A percentile compares a stretch with the other conserved stretches of the same genome.
These are phyloP conservation scores for Laticauda colubrina DNA, from an alignment of 2,113 vertebrate species.

Conservation along the genomic window DNA sequence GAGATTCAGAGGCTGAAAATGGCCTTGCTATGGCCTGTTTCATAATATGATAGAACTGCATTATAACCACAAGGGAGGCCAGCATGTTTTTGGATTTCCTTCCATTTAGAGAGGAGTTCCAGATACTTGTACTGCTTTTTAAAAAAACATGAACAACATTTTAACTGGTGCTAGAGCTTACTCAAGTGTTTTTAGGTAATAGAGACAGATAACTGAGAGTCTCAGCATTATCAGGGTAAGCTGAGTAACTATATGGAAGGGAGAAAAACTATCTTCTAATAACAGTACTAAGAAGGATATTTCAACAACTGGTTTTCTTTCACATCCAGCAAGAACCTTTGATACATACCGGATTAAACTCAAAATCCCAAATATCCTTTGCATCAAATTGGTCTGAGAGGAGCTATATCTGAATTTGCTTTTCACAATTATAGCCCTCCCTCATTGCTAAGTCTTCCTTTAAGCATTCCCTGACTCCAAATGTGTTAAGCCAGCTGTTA, in stretches of 20 bases:
- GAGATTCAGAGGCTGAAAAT: not conserved
- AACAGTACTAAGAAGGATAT: not conserved
- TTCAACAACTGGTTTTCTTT: not conserved
- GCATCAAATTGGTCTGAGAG: too few species aligned
- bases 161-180: not conserved
- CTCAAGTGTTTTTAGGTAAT: not conserved
- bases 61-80: not conserved
- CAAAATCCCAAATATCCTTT: not conserved
- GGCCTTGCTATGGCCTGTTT: not conserved
- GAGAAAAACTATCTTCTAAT: not conserved
- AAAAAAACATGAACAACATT: not conserved
- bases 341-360: not conserved
- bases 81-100: not conserved
- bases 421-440: not conserved
- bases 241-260: not conserved
- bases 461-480: not conserved
- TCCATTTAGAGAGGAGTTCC: not conserved
- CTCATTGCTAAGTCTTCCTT: not conserved
- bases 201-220: not conserved
- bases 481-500: constrained; percentile 38
- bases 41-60: not conserved
- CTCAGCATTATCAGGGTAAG: not conserved
- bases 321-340: not conserved
- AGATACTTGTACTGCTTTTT: not conserved
- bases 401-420: not conserved